A percentile compares a stretch with the other conserved stretches of the same genome.
Conservation (phyloP, 2,797 vertebrate genomes). For the Girardinus metallicus region DNA sequence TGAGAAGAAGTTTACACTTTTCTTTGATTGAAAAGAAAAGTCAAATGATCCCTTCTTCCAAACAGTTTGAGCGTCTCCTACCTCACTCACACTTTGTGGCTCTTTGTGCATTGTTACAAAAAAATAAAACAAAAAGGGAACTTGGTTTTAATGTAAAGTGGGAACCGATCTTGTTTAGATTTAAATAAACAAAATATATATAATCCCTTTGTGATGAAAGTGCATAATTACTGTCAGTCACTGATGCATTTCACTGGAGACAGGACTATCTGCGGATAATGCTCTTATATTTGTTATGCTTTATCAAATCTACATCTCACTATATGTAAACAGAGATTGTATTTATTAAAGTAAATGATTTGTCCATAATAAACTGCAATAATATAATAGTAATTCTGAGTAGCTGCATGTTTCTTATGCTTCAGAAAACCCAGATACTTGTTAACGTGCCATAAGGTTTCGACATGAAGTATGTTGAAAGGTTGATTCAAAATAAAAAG, state of each 20-base stretch:
- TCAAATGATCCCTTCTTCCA: constrained; percentile 74
- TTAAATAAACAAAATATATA: constrained; percentile 21
- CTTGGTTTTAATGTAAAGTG: constrained; percentile 7
- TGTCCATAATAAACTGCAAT: constrained; percentile 23
- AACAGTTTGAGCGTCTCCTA: constrained; percentile 33
- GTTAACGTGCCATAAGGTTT: not conserved
- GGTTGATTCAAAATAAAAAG: not conserved
- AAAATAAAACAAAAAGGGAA: not conserved
- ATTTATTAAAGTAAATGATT: constrained; percentile 39
- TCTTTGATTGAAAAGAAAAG: constrained; percentile 37
- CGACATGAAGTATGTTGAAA: not conserved
- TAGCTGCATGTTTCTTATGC: constrained; percentile 14
- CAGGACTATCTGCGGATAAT: not conserved
- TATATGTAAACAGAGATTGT: constrained; percentile 36
- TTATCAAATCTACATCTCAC: constrained; percentile 50
- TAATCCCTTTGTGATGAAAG: constrained; percentile 25
- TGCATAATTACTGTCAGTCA: constrained; percentile 16
- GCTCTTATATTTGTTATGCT: constrained; percentile 24
- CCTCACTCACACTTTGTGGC: constrained; percentile 52
- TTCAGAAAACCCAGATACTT: not conserved
- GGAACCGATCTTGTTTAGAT: not conserved
- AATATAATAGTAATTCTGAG: constrained; percentile 45
- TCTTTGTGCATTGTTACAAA: not conserved
- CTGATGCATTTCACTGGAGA: constrained; percentile 18
- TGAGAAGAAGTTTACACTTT: no score